Conservation (phyloP, 2,797 vertebrate species). For the Crotalus adamanteus region DNA sequence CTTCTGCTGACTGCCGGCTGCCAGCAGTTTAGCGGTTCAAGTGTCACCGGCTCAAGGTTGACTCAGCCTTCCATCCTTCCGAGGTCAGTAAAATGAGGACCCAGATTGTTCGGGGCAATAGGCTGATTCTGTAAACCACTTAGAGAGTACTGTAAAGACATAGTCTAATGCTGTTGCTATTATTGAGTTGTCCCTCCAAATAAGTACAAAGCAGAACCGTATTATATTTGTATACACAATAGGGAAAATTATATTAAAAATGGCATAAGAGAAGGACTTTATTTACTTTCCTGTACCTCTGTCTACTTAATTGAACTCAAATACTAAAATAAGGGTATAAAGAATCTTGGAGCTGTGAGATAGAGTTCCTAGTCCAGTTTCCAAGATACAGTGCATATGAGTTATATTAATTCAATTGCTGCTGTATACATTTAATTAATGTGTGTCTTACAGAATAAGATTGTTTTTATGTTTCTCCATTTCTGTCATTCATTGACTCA, state of each 20-base stretch:
- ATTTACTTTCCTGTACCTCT: background rate
- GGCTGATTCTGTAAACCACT: no score
- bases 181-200: background rate
- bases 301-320: background rate
- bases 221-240: background rate
- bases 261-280: background rate
- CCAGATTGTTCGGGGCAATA: no score
- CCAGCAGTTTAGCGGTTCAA: no score
- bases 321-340: background rate
- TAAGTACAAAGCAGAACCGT: background rate
- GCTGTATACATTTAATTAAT: background rate
- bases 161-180: no score
- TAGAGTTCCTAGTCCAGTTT: background rate
- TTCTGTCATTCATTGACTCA: background rate
- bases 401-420: background rate
- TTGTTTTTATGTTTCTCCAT: background rate
- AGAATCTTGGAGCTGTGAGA: background rate
- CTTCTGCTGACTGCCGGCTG: no score
- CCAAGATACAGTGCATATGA: background rate
- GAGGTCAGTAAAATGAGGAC: no score
- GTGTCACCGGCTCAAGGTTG: no score
- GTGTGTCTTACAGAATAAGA: background rate
- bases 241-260: background rate
- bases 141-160: no score
- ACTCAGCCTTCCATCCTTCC: no score